These are phyloP conservation scores for Drosophila kurseongensis DNA, from an alignment of 1,140 invertebrate genomes.

Conservation along the genomic window DNA sequence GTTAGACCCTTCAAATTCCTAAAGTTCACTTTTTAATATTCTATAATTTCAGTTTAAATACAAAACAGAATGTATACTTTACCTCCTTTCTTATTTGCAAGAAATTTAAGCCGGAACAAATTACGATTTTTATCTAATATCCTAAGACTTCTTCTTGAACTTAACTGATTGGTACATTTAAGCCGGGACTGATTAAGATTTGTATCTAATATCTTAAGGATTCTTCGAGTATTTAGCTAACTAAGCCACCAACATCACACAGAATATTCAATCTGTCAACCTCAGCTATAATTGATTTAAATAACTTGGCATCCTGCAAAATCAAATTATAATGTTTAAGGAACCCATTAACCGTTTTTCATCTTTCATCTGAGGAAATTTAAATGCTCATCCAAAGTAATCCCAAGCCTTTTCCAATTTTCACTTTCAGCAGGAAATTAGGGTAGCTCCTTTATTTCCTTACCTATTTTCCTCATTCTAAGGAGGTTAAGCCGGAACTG, in stretches of 20 bases:
- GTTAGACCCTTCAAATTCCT: neutral
- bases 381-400: constrained; percentile 5
- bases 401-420: constrained; percentile 19
- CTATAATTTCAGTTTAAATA: too few relatives aligned
- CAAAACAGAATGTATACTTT: too few relatives aligned
- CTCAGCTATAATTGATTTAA: neutral
- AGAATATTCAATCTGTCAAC: neutral
- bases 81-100: too few relatives aligned
- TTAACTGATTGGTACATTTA: neutral
- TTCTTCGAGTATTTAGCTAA: too few relatives aligned
- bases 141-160: too few relatives aligned
- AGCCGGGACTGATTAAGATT: constrained; percentile 8
- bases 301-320: neutral
- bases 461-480: constrained; percentile 1
- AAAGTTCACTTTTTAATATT: too few relatives aligned
- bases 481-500: constrained; percentile 29
- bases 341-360: neutral
- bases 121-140: neutral
- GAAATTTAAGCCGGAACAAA: constrained; percentile 3
- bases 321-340: constrained; percentile 3
- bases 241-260: too few relatives aligned
- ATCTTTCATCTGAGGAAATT: neutral
- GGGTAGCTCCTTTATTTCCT: constrained; percentile 17
- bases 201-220: neutral
- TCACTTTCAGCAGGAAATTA: constrained; percentile 35